Percentiles rank a stretch among this genome's conserved stretches.
Conservation (phyloP, 2,113 vertebrate species). For the Leptodactylus fuscus region DNA sequence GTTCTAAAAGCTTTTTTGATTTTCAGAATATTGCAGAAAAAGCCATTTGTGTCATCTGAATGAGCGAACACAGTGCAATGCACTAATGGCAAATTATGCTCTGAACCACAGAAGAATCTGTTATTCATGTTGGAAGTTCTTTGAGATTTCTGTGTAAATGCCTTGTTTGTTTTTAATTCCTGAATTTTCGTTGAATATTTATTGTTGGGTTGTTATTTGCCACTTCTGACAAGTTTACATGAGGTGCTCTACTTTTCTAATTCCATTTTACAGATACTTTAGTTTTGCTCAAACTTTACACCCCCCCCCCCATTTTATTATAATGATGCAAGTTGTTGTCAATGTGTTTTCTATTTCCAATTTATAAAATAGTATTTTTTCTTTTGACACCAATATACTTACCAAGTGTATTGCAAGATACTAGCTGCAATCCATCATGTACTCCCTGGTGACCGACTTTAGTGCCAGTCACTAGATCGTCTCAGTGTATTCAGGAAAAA, state of each 20-base stretch:
- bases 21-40: neutral
- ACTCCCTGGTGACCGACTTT: conserved; percentile 1
- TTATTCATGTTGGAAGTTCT: neutral
- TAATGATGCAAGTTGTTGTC: too few species aligned
- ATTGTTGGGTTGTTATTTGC: neutral
- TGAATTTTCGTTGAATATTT: neutral
- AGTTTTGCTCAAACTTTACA: neutral
- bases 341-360: neutral
- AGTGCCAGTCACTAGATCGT: neutral
- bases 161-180: conserved; percentile 27
- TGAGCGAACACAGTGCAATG: neutral
- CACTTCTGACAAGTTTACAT: neutral
- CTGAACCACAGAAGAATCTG: neutral
- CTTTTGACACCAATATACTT: neutral
- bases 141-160: neutral
- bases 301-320: too few species aligned
- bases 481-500: conserved; percentile 3
- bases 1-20: conserved; percentile 13
- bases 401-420: neutral
- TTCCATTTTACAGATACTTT: neutral
- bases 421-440: neutral
- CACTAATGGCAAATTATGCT: neutral
- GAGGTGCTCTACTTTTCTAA: too few species aligned
- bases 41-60: conserved; percentile 24
- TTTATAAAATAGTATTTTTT: neutral